phyloP scores from a whole-genome alignment of 53 echinoderm and acorn worm genomes.

The Paelopatides confundens region DNA sequence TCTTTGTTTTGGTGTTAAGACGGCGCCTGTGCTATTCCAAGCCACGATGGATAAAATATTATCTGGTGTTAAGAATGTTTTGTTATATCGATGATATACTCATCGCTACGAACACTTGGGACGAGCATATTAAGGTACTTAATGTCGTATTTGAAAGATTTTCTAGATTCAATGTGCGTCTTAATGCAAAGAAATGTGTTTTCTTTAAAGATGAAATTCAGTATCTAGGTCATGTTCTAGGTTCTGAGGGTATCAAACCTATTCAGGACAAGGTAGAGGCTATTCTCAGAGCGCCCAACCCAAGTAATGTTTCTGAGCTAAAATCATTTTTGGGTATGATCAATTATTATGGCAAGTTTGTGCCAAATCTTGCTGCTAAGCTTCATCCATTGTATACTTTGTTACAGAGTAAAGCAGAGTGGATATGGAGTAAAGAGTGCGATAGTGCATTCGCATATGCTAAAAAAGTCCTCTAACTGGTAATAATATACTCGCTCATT shows the following conservation, averaged over 20 bases:
- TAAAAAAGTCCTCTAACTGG: background rate
- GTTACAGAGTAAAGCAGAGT: slow-evolving; percentile 19
- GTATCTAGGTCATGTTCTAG: slow-evolving; percentile 23
- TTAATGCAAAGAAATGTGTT: slow-evolving; percentile 31
- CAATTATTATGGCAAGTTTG: background rate
- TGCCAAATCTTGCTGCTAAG: background rate
- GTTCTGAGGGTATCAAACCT: slow-evolving; percentile 18
- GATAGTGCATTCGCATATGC: slow-evolving; percentile 10
- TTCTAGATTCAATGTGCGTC: slow-evolving; percentile 10
- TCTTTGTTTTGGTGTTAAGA: slow-evolving; percentile 46
- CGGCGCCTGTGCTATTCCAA: slow-evolving; percentile 51
- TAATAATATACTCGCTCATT: background rate
- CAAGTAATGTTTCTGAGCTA: slow-evolving; percentile 43
- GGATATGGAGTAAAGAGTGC: slow-evolving; percentile 19
- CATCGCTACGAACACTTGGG: slow-evolving; percentile 18
- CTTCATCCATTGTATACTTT: slow-evolving; percentile 35
- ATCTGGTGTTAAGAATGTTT: slow-evolving; percentile 33
- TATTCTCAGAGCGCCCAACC: slow-evolving; percentile 6
- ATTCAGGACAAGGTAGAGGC: slow-evolving; percentile 45
- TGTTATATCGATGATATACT: slow-evolving; percentile 52
- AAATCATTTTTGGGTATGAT: slow-evolving; percentile 38
- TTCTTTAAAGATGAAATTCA: background rate
- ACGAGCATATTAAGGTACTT: no score
- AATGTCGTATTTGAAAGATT: slow-evolving; percentile 11
- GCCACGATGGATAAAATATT: slow-evolving; percentile 14